Evolutionary conservation across 2,888 invertebrate species (phyloP).

Genomic region (Lasioglossum malachurum): DNA sequence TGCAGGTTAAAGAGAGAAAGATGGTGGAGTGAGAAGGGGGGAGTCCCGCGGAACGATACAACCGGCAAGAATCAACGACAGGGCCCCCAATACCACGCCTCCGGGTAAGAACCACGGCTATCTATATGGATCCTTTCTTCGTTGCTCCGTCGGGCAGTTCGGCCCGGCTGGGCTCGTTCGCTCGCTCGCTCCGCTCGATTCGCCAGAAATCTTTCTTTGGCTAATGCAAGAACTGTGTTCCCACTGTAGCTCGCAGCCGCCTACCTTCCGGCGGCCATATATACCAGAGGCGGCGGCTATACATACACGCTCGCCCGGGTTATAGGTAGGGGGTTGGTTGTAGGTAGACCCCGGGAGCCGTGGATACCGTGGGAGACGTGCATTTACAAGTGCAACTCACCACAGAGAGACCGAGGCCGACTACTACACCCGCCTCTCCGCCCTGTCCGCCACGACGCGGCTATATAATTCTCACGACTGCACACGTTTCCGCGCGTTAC

Average conservation of each 20-base stretch:
- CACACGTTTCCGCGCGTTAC: slow-evolving; percentile 45
- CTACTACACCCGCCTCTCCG: neutral
- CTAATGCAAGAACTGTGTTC: slow-evolving; percentile 84
- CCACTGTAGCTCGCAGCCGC: slow-evolving; percentile 73
- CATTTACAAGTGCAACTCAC: slow-evolving; percentile 73
- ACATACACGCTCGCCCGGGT: slow-evolving; percentile 52
- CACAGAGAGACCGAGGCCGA: slow-evolving; percentile 56
- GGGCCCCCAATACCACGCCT: slow-evolving; percentile 33
- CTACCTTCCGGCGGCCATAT: slow-evolving; percentile 66
- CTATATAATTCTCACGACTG: slow-evolving; percentile 51
- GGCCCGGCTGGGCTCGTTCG: slow-evolving; percentile 16
- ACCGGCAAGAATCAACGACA: slow-evolving; percentile 50
- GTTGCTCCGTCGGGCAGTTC: slow-evolving; percentile 30
- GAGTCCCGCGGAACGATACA: slow-evolving; percentile 28
- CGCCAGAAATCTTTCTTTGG: slow-evolving; percentile 82
- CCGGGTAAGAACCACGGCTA: slow-evolving; percentile 37
- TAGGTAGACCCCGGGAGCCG: slow-evolving; percentile 30
- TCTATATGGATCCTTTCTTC: slow-evolving; percentile 43
- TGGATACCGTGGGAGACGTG: slow-evolving; percentile 60
- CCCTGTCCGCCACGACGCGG: neutral
- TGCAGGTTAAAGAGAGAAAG: neutral
- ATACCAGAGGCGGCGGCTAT: slow-evolving; percentile 54
- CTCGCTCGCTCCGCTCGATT: slow-evolving; percentile 52
- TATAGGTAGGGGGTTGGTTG: slow-evolving; percentile 39
- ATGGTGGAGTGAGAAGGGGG: neutral